Base-by-base conservation (phyloP, 2,113 vertebrate species). In the Macaca mulatta region DNA sequence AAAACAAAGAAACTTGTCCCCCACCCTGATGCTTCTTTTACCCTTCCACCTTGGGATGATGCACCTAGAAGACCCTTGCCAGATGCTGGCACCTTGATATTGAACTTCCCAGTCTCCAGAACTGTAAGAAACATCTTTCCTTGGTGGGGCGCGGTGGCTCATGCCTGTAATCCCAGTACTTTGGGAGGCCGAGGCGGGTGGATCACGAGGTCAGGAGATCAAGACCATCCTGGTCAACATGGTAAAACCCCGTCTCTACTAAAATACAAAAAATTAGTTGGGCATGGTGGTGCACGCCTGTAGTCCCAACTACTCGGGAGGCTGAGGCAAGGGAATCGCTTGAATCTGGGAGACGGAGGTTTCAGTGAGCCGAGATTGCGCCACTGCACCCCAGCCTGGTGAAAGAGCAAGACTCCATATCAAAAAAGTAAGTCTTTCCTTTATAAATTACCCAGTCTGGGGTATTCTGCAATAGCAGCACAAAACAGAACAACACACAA, bases 221-320 rank as follows among this genome's bases (percentile, higher is more conserved):
- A 14, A 52, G 52, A 52, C 52, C 16, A 18, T 52, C 52, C 52
- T 52, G 16, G 16, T 17, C 52, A 52, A 14, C 52, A 52, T 52
- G 52, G 52, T 52, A 17, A 52, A 52, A 52, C 16, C 52, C 52
- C 5, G 16, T 52, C 52, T 52, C 52, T 52, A 52, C 16, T 52
- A 52, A 52, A 52, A 52, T 52, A 52, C 52, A 52, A 18, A 52
- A 52, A 52, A 52, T 52, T 52, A 18, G 52, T 0, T 0, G 1
- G 52, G 5, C 1, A 0, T 52, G 52, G 52, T 52, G 52, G 13
- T 17, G 52, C 16, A 5, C 4, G 0, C 5, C 52, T 52, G 13
- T 52, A 52, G 52, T 52, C 52, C 52, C 16, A 17, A 5, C 52
- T 18, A 52, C 52, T 52, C 0, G 0, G 52, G 16, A 1, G 52